Evolutionary conservation across 2,797 vertebrate genomes (phyloP).

Genomic region (Microtus obscurus): DNA sequence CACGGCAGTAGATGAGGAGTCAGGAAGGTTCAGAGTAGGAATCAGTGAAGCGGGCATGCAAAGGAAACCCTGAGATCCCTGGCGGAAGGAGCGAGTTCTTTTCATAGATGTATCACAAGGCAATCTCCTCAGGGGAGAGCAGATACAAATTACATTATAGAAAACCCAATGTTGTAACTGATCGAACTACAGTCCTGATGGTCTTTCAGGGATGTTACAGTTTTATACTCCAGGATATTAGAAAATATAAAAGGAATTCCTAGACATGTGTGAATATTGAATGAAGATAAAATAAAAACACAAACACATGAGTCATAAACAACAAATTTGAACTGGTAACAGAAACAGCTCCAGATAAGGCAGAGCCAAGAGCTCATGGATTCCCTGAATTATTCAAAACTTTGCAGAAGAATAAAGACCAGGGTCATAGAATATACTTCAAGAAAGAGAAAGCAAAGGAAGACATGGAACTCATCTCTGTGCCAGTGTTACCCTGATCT

Average conservation of each 20-base stretch:
- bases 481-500: too few species aligned
- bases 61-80: not conserved
- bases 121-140: not conserved
- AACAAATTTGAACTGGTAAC: not conserved
- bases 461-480: too few species aligned
- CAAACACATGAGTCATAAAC: not conserved
- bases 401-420: not conserved
- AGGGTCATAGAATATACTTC: not conserved
- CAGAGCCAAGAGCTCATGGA: not conserved
- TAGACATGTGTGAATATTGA: not conserved
- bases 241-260: not conserved
- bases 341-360: not conserved
- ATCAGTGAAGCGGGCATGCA: not conserved
- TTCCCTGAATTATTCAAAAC: not conserved
- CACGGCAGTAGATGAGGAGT: not conserved
- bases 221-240: not conserved
- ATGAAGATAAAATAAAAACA: not conserved
- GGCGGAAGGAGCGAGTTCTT: not conserved
- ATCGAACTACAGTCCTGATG: not conserved
- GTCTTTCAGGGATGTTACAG: not conserved
- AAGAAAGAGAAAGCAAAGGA: not conserved
- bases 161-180: not conserved
- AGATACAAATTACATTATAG: not conserved
- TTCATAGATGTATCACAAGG: not conserved
- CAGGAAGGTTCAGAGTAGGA: not conserved